Evolutionary conservation across 2,113 vertebrate species (phyloP), one percentile per base, ranked within the genome.

Genomic region (Colossoma macropomum): DNA sequence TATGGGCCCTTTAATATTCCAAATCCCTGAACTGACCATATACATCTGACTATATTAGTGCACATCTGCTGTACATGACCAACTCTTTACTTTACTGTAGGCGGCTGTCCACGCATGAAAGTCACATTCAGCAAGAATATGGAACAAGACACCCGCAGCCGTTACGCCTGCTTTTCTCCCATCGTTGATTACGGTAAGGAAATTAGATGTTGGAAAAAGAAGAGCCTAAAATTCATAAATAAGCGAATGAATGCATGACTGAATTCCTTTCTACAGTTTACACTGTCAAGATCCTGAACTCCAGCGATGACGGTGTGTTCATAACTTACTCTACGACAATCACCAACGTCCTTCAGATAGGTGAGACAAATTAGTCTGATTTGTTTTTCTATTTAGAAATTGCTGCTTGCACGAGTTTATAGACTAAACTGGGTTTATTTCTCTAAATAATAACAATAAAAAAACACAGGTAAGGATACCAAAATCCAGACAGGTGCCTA

Each of bases 271-370:
- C 25, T 88, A 65, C 86, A 93, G 93, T 30, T 0, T 94, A 94
- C 0, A 80, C 89, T 0, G 85, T 92, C 34, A 87, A 90, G 85
- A 2, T 94, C 30, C 77, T 91, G 70, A 89, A 70, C 2, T 86
- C 25, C 9, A 91, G 87, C 32, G 77, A 86, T 17, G 92, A 93
- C 52, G 92, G 89, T 34, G 91, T 91, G 50, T 94, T 94, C 88
- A 84, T 75, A 72, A 90, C 91, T 65, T 89, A 92, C 72, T 85
- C 87, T 1, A 75, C 65, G 6, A 80, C 86, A 76, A 85, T 93
- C 65, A 86, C 84, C 32, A 85, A 74, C 81, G 86, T 93, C 34
- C 86, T 94, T 78, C 91, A 92, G 85, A 13, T 0, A 13, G 81
- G 93, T 94, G 23, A 41, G 38, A 71, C 68, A 19, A 21, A 21